Conservation (phyloP, 2,797 vertebrate species). For the Macroramphosus scolopax region DNA sequence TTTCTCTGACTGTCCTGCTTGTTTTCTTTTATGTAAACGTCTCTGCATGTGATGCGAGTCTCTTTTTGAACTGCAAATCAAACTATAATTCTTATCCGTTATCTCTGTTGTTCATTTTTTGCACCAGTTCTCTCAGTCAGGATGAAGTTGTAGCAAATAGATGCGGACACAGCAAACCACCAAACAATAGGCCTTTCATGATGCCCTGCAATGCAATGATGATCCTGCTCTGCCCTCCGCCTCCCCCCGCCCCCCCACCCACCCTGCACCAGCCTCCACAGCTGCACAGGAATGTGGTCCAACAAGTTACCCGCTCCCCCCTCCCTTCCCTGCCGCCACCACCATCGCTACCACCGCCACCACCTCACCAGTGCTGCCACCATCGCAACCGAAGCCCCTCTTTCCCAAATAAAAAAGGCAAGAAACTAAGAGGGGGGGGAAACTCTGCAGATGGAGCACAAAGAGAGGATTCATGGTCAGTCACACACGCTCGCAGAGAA, state of each 20-base stretch:
- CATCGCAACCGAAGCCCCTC: conserved; percentile 67
- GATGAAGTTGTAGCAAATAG: conserved; percentile 55
- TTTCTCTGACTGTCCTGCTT: background rate
- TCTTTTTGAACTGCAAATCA: too few relatives aligned
- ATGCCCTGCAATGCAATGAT: conserved; percentile 76
- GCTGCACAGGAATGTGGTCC: conserved; percentile 85
- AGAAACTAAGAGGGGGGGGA: conserved; percentile 67
- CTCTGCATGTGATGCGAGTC: background rate
- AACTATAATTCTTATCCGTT: conserved; percentile 8
- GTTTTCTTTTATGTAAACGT: background rate
- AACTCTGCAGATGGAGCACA: conserved; percentile 74
- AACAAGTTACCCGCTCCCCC: conserved; percentile 65
- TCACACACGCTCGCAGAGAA: conserved; percentile 71
- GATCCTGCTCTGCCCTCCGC: conserved; percentile 71
- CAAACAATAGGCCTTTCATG: conserved; percentile 83
- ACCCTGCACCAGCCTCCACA: conserved; percentile 78
- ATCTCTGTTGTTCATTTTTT: conserved; percentile 15
- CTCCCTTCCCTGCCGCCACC: conserved; percentile 43
- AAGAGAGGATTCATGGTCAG: conserved; percentile 82
- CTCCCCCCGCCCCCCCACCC: conserved; percentile 26
- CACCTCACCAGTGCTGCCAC: conserved; percentile 66
- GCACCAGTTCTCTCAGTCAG: conserved; percentile 25
- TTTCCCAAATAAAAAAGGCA: conserved; percentile 68
- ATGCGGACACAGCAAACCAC: conserved; percentile 65
- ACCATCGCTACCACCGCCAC: conserved; percentile 63